These are phyloP conservation scores for Onychorhynchus coronatus DNA, from an alignment of 2,113 vertebrate genomes.

Conservation along the genomic window DNA sequence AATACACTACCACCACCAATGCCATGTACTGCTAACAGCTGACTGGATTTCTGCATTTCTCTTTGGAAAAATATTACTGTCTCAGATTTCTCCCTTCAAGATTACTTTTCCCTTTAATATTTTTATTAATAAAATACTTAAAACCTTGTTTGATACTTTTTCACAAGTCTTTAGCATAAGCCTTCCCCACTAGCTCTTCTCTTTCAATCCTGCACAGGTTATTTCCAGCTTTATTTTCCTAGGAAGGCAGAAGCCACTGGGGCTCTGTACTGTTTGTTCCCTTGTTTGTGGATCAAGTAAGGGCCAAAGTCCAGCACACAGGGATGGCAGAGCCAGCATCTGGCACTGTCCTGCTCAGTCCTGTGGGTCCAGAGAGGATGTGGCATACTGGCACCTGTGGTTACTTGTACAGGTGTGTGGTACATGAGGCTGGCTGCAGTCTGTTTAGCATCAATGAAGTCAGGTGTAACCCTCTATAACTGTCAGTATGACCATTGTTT, in stretches of 20 bases:
- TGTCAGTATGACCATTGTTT: not conserved
- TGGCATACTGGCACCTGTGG: not conserved
- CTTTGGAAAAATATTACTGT: not conserved
- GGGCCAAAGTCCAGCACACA: not conserved
- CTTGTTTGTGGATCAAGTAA: not conserved
- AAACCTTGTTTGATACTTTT: not conserved
- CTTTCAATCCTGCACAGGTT: not conserved
- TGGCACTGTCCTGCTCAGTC: not conserved
- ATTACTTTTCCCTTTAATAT: not conserved
- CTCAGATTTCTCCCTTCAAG: not conserved
- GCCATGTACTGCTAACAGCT: not conserved
- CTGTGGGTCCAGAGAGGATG: not conserved
- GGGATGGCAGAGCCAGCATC: not conserved
- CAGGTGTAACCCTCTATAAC: not conserved
- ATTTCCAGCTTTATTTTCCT: not conserved
- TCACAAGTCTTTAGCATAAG: not conserved
- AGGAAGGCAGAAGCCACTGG: not conserved
- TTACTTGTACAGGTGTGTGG: not conserved
- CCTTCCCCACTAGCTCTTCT: not conserved
- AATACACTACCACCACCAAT: not conserved
- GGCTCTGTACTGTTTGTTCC: not conserved
- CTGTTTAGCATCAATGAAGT: not conserved
- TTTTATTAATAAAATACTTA: not conserved
- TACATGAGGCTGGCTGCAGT: not conserved
- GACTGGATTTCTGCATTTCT: not conserved